Evolutionary conservation across 53 echinoderm and acorn worm genomes (phyloP), one percentile per base, ranked within the genome.

Genomic region (Apostichopus leukothele): DNA sequence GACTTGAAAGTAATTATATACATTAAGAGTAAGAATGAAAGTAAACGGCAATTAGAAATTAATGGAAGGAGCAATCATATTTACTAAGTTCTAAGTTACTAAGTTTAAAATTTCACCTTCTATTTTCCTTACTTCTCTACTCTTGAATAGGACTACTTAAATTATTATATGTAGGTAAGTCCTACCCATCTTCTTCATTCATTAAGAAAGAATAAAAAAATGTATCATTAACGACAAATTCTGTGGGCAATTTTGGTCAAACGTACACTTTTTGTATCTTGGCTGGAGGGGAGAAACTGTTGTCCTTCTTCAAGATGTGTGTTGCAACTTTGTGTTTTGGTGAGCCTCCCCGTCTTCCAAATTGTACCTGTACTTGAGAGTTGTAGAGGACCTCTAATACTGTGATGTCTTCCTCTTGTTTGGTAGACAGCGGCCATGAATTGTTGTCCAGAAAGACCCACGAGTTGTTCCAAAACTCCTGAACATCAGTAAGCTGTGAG

Each of bases 371-470:
- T 67, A 96, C 96, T 7, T 91, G 88, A 39, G 91, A 89, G 79
- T 90, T 89, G 25, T 88, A 88, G 13, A 95, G 79, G 80, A 98
- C 89, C 73, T 98, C 95, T 10, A 98, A 89, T 79, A 98, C 81
- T 74, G 92, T 93, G 91, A 98, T 78, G 13, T 91, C 90, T 53
- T 91, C 91, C 77, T 98, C 98, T 83, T 98, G 98, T 86, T 92
- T 92, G 53, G 66, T 86, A 67, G 94, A 92, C 89, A 98, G 76
- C 14, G 98, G 98, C 98, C 98, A 98, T 20, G 89, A 88, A 74
- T 98, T 98, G 68, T 94, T 91, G 88, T 98, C 98, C 51, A 98
- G 89, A 89, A 98, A 98, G 39, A 94, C 85, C 91, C 94, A 96
- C 60, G 93, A 88, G 52, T 86, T 87, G 54, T 52, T 51, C 26